A percentile compares a stretch with the other conserved stretches of the same genome.
phyloP scores from a whole-genome alignment of 2,888 invertebrate species.

The Amphimallon solstitiale region DNA sequence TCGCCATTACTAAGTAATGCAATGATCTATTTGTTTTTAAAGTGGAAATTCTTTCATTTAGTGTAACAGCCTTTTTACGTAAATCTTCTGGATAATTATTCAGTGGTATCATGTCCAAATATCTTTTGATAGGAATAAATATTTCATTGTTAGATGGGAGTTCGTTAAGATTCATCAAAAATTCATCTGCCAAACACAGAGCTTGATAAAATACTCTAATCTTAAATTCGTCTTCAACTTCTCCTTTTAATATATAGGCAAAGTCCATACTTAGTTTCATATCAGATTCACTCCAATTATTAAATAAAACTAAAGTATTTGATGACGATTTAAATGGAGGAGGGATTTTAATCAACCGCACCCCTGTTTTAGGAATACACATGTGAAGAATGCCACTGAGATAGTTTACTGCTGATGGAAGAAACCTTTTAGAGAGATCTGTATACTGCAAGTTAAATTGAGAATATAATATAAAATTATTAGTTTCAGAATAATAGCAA shows the following conservation, averaged over 20 bases:
- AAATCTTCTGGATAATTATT: slow-evolving; percentile 73
- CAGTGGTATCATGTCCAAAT: slow-evolving; percentile 69
- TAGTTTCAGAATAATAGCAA: no score
- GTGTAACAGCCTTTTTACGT: slow-evolving; percentile 61
- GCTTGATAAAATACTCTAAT: slow-evolving; percentile 69
- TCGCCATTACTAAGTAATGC: slow-evolving; percentile 69
- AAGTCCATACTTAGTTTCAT: slow-evolving; percentile 65
- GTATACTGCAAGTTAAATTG: slow-evolving; percentile 71
- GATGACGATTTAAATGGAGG: slow-evolving; percentile 74
- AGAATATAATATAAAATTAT: no score
- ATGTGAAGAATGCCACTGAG: slow-evolving; percentile 80
- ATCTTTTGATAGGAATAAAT: slow-evolving; percentile 67
- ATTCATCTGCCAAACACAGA: slow-evolving; percentile 70
- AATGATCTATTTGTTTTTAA: slow-evolving; percentile 67
- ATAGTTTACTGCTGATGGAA: slow-evolving; percentile 84
- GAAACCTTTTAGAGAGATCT: slow-evolving; percentile 78
- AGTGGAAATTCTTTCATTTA: slow-evolving; percentile 65
- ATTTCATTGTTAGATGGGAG: slow-evolving; percentile 58
- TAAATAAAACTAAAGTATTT: slow-evolving; percentile 66
- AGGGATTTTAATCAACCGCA: slow-evolving; percentile 71
- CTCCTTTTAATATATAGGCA: slow-evolving; percentile 67
- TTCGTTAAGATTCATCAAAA: slow-evolving; percentile 66
- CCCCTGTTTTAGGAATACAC: slow-evolving; percentile 71
- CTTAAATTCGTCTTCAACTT: slow-evolving; percentile 73
- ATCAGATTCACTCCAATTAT: slow-evolving; percentile 61